Conservation (phyloP, 2,113 vertebrate species). For the Epinephelus lanceolatus region DNA sequence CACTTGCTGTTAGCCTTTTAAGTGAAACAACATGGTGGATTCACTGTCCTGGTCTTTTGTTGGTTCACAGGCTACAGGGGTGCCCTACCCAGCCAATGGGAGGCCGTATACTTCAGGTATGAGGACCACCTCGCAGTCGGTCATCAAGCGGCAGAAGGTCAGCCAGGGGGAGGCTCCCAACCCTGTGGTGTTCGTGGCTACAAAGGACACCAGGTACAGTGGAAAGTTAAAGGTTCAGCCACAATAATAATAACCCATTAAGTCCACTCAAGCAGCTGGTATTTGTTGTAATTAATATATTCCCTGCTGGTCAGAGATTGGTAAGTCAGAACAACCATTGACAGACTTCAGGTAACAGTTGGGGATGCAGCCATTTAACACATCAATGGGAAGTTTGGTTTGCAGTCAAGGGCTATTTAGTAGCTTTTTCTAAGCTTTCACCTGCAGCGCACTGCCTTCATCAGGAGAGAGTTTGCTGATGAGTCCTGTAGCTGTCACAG, state of each 20-base stretch:
- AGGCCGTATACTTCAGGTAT: constrained; percentile 91
- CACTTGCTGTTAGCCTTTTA: neutral
- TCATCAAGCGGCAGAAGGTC: constrained; percentile 93
- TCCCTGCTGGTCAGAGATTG: neutral
- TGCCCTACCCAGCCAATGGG: constrained; percentile 91
- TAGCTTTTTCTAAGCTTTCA: neutral
- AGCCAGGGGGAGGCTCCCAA: constrained; percentile 94
- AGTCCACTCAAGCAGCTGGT: neutral
- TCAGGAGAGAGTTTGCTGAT: neutral
- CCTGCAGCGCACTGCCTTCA: too few relatives aligned
- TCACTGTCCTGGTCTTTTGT: neutral
- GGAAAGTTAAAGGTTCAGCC: neutral
- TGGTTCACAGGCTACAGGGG: constrained; percentile 76
- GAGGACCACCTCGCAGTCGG: constrained; percentile 90
- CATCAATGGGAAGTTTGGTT: neutral
- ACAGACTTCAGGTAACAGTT: neutral
- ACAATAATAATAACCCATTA: too few relatives aligned
- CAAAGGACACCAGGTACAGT: constrained; percentile 92
- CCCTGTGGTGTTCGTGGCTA: constrained; percentile 95
- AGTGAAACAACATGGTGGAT: neutral
- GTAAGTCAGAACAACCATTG: neutral
- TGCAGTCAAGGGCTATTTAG: neutral
- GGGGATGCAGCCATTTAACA: neutral
- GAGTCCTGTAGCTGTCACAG: too few relatives aligned
- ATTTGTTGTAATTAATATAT: neutral